Evolutionary conservation across 2,888 invertebrate species (phyloP).

Genomic region (Eristalis intricaria): DNA sequence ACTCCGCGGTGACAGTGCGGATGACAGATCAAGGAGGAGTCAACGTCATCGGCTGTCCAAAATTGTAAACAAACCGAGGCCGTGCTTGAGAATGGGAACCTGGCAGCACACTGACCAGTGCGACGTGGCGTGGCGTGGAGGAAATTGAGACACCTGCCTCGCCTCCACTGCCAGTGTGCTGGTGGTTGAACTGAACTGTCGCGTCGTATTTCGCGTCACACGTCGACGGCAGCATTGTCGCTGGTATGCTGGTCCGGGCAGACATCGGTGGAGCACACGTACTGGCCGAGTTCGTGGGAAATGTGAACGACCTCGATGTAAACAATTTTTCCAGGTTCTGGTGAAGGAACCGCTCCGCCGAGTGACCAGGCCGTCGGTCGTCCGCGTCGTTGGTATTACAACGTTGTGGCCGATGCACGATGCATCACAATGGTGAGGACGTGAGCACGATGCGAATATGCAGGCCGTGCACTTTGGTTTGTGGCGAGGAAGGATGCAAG

Average conservation of each 20-base stretch:
- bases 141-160: not conserved
- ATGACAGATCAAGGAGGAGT: slow-evolving; percentile 10
- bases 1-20: not conserved
- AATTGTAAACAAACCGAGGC: slow-evolving; percentile 57
- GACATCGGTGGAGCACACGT: slow-evolving; percentile 28
- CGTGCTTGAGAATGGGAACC: slow-evolving; percentile 43
- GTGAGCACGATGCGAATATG: slow-evolving; percentile 55
- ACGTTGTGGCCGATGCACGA: slow-evolving; percentile 47
- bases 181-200: not conserved
- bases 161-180: not conserved
- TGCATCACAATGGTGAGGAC: slow-evolving; percentile 49
- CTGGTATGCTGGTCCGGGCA: slow-evolving; percentile 17
- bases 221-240: slow-evolving; percentile 19
- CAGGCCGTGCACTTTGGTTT: not conserved
- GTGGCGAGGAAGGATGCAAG: not conserved
- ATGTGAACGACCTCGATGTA: slow-evolving; percentile 70
- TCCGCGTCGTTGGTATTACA: not conserved
- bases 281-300: slow-evolving; percentile 50
- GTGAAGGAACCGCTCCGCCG: slow-evolving; percentile 48
- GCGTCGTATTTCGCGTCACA: not conserved
- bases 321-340: slow-evolving; percentile 67
- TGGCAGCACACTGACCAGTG: slow-evolving; percentile 22
- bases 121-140: not conserved
- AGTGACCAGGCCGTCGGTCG: not conserved
- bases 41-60: slow-evolving; percentile 16